phyloP scores from a whole-genome alignment of 2,113 vertebrate genomes.

The Nothoprocta perdicaria region DNA sequence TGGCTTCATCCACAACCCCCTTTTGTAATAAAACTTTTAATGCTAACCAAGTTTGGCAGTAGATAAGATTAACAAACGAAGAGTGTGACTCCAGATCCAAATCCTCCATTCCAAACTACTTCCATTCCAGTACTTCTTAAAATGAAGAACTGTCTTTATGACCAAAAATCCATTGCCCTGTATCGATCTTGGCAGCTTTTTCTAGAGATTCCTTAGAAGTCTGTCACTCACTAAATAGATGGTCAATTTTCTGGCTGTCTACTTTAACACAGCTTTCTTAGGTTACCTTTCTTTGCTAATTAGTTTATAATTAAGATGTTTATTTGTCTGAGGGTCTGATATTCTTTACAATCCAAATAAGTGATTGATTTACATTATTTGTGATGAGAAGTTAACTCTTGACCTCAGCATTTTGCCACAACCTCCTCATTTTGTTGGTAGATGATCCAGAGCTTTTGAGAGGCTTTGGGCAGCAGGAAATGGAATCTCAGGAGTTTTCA shows the following conservation, averaged over 20 bases:
- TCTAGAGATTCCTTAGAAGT: neutral
- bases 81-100: neutral
- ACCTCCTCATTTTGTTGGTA: neutral
- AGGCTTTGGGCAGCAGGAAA: neutral
- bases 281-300: neutral
- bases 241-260: neutral
- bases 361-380: neutral
- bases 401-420: neutral
- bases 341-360: accelerated
- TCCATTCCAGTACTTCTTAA: neutral
- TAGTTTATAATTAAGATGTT: neutral
- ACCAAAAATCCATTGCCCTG: neutral
- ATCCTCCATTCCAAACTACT: neutral
- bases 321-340: neutral
- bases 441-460: neutral
- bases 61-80: neutral
- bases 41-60: neutral
- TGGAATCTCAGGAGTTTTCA: neutral
- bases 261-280: neutral
- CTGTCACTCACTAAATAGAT: neutral
- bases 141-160: neutral
- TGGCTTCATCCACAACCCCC: neutral
- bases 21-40: neutral
- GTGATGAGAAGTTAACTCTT: neutral
- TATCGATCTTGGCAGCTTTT: neutral